Conservation (phyloP, 2,888 invertebrate genomes). For the Furcula furcula region DNA sequence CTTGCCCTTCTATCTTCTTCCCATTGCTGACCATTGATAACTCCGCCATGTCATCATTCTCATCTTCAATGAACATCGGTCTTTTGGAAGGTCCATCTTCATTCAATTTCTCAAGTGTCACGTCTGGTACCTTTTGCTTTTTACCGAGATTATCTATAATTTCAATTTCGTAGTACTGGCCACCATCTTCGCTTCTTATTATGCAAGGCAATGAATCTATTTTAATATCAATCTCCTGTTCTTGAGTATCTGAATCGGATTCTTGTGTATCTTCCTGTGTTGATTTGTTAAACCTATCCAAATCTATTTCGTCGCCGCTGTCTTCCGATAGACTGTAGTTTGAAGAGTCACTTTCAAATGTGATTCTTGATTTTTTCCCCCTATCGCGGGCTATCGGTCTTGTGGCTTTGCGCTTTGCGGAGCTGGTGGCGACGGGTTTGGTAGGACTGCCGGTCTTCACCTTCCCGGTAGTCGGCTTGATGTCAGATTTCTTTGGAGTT, state of each 20-base stretch:
- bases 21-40: not conserved
- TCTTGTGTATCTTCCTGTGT: not conserved
- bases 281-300: conserved; percentile 3
- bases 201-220: conserved; percentile 9
- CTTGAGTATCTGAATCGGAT: not conserved
- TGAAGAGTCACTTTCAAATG: not conserved
- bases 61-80: not conserved
- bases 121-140: conserved; percentile 1
- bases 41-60: not conserved
- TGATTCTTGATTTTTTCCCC: conserved; percentile 14
- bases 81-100: not conserved
- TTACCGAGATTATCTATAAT: conserved; percentile 29
- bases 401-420: not conserved
- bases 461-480: conserved; percentile 5
- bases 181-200: conserved; percentile 6
- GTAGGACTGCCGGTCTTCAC: not conserved
- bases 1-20: not conserved
- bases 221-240: conserved; percentile 6
- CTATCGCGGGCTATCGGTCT: not conserved
- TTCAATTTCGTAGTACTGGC: conserved; percentile 34
- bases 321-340: not conserved
- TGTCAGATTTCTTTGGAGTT: not conserved
- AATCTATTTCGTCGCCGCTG: conserved; percentile 1
- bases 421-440: not conserved
- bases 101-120: not conserved